Conservation (phyloP, 2,113 vertebrate genomes). For the Terrapene triunguis region DNA sequence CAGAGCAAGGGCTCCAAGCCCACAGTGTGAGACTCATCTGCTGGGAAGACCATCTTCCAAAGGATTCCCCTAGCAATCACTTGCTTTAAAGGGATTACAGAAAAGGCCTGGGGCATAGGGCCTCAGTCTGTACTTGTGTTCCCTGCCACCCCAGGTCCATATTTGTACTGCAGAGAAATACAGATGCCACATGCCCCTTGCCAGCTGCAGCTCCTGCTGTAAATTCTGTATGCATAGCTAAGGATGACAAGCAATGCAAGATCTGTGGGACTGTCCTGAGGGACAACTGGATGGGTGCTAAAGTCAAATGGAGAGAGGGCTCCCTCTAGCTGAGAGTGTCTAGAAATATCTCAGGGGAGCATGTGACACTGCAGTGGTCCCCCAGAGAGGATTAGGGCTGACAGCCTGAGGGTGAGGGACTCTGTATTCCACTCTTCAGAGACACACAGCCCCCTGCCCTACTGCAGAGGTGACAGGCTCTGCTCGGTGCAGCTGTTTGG, state of each 20-base stretch:
- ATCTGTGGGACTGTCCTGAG: background rate
- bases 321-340: background rate
- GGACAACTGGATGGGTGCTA: background rate
- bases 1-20: background rate
- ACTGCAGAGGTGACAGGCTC: background rate
- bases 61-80: background rate
- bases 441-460: background rate
- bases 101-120: background rate
- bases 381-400: background rate
- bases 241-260: background rate
- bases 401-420: background rate
- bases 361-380: background rate
- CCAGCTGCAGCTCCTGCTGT: background rate
- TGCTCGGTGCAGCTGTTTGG: background rate
- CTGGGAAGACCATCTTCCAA: background rate
- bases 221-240: background rate
- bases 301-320: background rate
- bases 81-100: slow-evolving; percentile 5
- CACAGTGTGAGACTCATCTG: background rate
- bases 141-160: background rate
- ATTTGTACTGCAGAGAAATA: background rate
- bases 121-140: background rate
- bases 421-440: background rate
- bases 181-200: background rate
- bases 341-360: background rate